Evolutionary conservation across 1,140 invertebrate genomes (phyloP), one percentile per base, ranked within the genome.

Genomic region (Cylas formicarius): DNA sequence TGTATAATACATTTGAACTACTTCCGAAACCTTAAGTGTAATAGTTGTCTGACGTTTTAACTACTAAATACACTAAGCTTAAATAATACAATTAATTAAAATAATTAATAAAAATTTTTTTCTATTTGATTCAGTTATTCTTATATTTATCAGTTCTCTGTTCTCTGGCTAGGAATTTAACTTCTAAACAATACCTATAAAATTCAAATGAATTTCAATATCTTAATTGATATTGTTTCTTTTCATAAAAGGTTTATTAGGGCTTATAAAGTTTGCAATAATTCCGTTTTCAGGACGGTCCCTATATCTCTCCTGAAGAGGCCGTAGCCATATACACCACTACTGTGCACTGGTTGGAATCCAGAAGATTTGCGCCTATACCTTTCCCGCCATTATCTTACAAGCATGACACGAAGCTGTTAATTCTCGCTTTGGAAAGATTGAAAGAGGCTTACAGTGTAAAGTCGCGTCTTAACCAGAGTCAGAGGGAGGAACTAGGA

Each of bases 261-360:
- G n/a, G n/a, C n/a, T n/a, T n/a, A 17, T 18, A 9, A 17, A 34
- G 7, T 42, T 45, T 34, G 17, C 22, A 37, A 19, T 11, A 9
- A 27, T 35, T 10, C 5, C 7, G 27, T 44, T 40, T 17, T 19
- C 56, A 82, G 77, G 94, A 99, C 71, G 97, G 97, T 34, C 97
- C 97, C 0, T 99, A 99, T 69, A 97, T 99, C 53, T 95, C 91
- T 8, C 92, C 96, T 3, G 97, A 99, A 68, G 97, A 99, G 78
- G 96, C 95, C 20, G 96, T 99, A 29, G 96, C 96, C 13, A 99
- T 99, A 61, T 99, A 99, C 63, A 99, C 96, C 1, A 99, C 96
- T 0, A 98, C 94, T 3, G 96, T 99, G 0, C 96, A 99, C 72
- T 99, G 97, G 97, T 71, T 99, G 10, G 97, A 99, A 65, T 97